Evolutionary conservation across 1,140 invertebrate genomes (phyloP), one percentile per base, ranked within the genome.

Genomic region (Contarinia nasturtii): DNA sequence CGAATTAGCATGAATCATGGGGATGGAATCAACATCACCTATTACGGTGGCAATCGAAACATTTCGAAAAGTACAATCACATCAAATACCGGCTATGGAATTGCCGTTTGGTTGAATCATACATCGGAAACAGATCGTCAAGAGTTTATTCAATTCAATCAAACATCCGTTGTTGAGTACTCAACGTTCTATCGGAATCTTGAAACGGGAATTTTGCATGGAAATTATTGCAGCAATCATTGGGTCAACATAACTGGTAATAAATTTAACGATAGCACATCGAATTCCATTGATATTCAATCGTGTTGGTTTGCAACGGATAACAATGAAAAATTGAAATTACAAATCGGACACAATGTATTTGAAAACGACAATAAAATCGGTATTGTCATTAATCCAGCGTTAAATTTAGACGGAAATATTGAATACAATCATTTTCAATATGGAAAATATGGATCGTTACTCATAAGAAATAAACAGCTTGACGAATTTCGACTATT

Each of bases 341-440:
- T 92, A 22, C 79, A 84, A 68, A 80, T 94, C 51, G 88, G 86
- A 0, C 81, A 93, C 58, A 93, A 93, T 60, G 67, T 70, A 48
- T 90, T 91, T 59, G 70, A 80, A 42, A 71, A 75, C 53, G 90
- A 87, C 58, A 68, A 76, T 46, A 77, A 79, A 57, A 69, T 89
- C 15, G 78, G 77, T 0, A 72, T 93, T 2, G 79, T 78, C 60
- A 72, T 94, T 11, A 78, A 76, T 53, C 91, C 92, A 1, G 84
- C 86, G 1, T 67, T 94, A 3, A 93, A 93, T 65, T 65, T 89
- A 10, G 66, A 79, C 5, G 82, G 77, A 1, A 63, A 70, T 37
- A 82, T 93, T 44, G 86, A 90, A 56, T 84, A 84, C 59, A 96
- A 96, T 68, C 77, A 80, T 51, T 96, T 97, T 57, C 71, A 71